Evolutionary conservation across 2,113 vertebrate species (phyloP).

Genomic region (Ciconia stormi): DNA sequence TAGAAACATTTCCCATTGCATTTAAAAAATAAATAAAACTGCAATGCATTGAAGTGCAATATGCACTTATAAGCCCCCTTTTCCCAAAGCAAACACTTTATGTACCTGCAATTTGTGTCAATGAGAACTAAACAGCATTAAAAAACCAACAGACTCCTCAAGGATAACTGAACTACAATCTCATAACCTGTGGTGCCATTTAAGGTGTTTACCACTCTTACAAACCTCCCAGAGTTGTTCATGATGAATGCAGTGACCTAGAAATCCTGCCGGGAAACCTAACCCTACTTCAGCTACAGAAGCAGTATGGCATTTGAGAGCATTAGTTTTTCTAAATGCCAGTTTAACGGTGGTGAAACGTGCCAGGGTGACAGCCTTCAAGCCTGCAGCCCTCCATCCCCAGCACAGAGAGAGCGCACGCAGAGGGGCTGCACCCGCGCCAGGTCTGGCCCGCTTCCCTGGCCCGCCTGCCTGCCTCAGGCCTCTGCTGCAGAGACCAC

Average conservation of each 20-base stretch:
- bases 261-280: neutral
- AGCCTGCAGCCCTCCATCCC: neutral
- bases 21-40: neutral
- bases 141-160: neutral
- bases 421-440: neutral
- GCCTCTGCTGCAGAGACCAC: neutral
- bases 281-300: neutral
- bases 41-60: neutral
- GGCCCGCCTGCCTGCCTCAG: neutral
- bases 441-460: neutral
- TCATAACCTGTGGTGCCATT: neutral
- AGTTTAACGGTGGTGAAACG: neutral
- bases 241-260: neutral
- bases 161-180: neutral
- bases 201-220: neutral
- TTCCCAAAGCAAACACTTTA: neutral
- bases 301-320: neutral
- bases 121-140: neutral
- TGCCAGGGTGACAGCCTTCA: neutral
- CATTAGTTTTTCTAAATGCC: neutral
- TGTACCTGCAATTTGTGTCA: neutral
- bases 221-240: neutral
- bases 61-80: neutral
- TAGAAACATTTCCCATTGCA: neutral
- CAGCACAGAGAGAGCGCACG: neutral